These are phyloP conservation scores for Sinocyclocheilus anshuiensis DNA, from an alignment of 2,113 vertebrate species.

Conservation along the genomic window DNA sequence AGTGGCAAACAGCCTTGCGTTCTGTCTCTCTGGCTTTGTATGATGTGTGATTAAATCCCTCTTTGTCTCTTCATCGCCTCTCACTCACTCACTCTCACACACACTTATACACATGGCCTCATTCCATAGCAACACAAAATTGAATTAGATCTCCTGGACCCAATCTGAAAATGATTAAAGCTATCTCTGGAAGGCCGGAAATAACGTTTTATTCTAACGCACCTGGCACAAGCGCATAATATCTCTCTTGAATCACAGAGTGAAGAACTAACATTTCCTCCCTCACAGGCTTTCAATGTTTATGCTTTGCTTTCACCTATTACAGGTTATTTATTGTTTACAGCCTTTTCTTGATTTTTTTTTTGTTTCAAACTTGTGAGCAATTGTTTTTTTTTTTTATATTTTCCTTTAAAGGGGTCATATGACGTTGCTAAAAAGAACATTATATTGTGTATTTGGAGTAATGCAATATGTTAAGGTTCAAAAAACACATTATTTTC, in stretches of 20 bases:
- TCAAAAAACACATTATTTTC: no score
- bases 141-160: slow-evolving; percentile 49
- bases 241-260: slow-evolving; percentile 28
- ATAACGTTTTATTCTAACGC: slow-evolving; percentile 33
- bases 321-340: not conserved
- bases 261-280: slow-evolving; percentile 1
- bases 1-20: slow-evolving; percentile 15
- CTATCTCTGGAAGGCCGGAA: slow-evolving; percentile 42
- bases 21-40: slow-evolving; percentile 44
- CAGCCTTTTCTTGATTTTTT: not conserved
- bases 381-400: not conserved
- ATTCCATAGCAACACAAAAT: slow-evolving; percentile 49
- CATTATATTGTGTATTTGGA: no score
- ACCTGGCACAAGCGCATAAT: slow-evolving; percentile 37
- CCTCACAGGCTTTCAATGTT: not conserved
- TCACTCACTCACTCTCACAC: slow-evolving; percentile 42
- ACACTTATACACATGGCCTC: slow-evolving; percentile 35
- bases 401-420: no score
- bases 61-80: slow-evolving; percentile 36
- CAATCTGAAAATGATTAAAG: slow-evolving; percentile 54
- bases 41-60: slow-evolving; percentile 50
- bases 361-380: no score
- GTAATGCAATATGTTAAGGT: no score
- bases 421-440: no score
- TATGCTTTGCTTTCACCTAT: not conserved